phyloP scores from a whole-genome alignment of 1,140 invertebrate species.

The Leptopilina boulardi region DNA sequence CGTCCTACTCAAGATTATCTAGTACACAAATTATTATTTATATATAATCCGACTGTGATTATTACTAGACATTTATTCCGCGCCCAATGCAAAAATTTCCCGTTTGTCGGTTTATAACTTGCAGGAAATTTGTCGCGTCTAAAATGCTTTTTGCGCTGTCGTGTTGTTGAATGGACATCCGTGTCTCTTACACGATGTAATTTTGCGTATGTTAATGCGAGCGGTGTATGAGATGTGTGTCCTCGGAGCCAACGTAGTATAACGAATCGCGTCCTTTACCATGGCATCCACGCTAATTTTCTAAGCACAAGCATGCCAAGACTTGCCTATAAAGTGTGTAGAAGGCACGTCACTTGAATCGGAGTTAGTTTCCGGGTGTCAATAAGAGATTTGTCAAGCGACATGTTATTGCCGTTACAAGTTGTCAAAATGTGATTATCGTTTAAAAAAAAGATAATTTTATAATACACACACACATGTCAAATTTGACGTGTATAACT shows the following conservation, averaged over 20 bases:
- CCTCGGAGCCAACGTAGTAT: background rate
- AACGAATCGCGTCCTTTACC: constrained; percentile 5
- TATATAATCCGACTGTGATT: background rate
- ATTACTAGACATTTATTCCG: background rate
- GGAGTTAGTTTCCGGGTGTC: background rate
- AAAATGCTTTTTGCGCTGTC: background rate
- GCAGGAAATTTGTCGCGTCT: constrained; percentile 4
- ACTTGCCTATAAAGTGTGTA: background rate
- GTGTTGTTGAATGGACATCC: constrained; percentile 1
- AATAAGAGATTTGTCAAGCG: background rate
- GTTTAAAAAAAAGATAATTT: no score
- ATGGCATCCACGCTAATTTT: constrained; percentile 7
- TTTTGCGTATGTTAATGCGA: constrained; percentile 17
- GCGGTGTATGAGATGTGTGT: background rate
- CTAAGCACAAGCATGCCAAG: background rate
- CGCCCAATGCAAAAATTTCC: background rate
- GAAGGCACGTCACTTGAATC: background rate
- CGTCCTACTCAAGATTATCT: no score
- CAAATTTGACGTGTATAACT: no score
- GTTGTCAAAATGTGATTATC: no score
- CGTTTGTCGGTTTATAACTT: background rate
- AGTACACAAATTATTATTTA: no score
- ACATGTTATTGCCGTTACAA: background rate
- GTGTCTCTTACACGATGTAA: constrained; percentile 13
- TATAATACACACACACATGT: no score